These are phyloP conservation scores for Apamea epomidion DNA, from an alignment of 2,888 invertebrate genomes.

Conservation along the genomic window DNA sequence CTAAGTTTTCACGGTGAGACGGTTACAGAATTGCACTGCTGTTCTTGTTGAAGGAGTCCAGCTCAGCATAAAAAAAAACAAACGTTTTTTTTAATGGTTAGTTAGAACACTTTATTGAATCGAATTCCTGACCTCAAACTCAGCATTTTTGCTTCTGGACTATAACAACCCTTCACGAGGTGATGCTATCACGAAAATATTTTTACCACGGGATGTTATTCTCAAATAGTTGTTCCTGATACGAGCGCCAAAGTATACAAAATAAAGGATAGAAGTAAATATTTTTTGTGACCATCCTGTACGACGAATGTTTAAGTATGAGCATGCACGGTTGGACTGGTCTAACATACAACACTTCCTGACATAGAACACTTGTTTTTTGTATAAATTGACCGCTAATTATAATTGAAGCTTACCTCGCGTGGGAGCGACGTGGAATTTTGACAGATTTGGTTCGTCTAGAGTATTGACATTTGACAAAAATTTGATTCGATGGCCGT, in stretches of 20 bases:
- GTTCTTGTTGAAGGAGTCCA: neutral
- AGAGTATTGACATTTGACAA: slow-evolving; percentile 20
- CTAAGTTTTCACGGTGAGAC: no score
- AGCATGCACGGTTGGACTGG: slow-evolving; percentile 12
- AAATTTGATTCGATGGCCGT: slow-evolving; percentile 13
- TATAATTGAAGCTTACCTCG: slow-evolving; percentile 44
- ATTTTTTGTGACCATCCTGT: slow-evolving; percentile 34
- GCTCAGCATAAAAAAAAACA: no score
- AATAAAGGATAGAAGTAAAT: neutral
- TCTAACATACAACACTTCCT: slow-evolving; percentile 2
- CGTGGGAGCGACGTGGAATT: slow-evolving; percentile 46
- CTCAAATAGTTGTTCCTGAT: neutral
- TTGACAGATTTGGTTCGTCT: slow-evolving; percentile 33
- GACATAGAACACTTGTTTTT: slow-evolving; percentile 51
- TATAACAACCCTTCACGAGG: neutral
- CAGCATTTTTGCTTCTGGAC: neutral
- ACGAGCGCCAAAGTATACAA: neutral
- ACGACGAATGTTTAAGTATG: slow-evolving; percentile 20
- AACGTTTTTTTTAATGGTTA: no score
- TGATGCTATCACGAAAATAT: neutral
- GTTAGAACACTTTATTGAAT: no score
- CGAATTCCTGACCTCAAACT: neutral
- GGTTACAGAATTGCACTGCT: no score
- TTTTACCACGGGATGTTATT: neutral
- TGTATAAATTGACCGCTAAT: slow-evolving; percentile 44